phyloP scores from a whole-genome alignment of 2,113 vertebrate species.

The Amphiprion percula region DNA sequence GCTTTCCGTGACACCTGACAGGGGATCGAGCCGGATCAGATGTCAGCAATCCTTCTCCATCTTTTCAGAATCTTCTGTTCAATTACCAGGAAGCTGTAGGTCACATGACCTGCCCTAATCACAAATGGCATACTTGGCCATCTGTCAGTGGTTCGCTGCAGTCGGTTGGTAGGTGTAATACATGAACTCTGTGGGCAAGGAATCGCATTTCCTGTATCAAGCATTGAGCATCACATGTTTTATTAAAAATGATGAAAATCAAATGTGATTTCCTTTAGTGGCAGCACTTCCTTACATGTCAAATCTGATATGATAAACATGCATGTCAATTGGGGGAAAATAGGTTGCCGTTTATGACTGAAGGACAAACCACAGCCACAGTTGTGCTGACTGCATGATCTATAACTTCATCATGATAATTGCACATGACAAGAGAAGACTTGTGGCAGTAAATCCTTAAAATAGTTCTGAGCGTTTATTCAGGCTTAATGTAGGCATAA shows the following conservation, averaged over 20 bases:
- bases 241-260: conserved; percentile 1
- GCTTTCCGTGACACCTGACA: conserved; percentile 10
- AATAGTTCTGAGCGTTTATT: conserved; percentile 3
- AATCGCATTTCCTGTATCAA: conserved; percentile 16
- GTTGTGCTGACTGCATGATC: conserved; percentile 28
- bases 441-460: conserved; percentile 19
- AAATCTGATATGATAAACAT: conserved; percentile 7
- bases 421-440: conserved; percentile 16
- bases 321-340: conserved; percentile 15
- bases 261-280: conserved; percentile 23
- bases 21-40: conserved; percentile 14
- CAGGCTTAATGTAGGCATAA: conserved; percentile 10
- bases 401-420: conserved; percentile 16
- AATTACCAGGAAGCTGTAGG: conserved; percentile 43
- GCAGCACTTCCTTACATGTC: background rate
- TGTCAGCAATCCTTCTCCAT: conserved; percentile 38
- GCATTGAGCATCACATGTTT: background rate
- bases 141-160: conserved; percentile 49
- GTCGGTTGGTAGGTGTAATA: conserved; percentile 7
- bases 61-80: conserved; percentile 31
- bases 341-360: background rate
- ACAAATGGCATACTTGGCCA: conserved; percentile 62
- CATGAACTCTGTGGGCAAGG: conserved; percentile 4
- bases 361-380: conserved; percentile 31
- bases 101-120: conserved; percentile 53